Base-by-base conservation (phyloP, 2,888 invertebrate species). In the Epinotia nisella region DNA sequence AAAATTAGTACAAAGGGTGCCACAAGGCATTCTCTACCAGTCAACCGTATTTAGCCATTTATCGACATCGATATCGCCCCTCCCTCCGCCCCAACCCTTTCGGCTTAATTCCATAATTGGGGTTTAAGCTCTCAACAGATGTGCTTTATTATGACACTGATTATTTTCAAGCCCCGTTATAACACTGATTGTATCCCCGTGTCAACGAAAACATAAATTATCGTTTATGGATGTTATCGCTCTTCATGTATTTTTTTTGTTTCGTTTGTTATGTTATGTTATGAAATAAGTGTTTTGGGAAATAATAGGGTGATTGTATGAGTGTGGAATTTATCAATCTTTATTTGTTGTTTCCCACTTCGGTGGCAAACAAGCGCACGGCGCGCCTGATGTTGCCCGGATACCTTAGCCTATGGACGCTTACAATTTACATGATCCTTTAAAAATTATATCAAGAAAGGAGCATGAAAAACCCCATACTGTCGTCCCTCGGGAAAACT, bases 91-190 rank as follows among this genome's bases (percentile, higher is more conserved):
- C 61, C 49, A 68, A 72, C 72, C 92, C 90, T 89, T 76, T 86
- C 83, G 81, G 87, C 88, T 90, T 93, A 92, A 93, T 92, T 90
- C 89, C 86, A 92, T 93, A 92, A 93, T 93, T 93, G 93, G 92
- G 92, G 92, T 92, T 90, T 91, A 92, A 92, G 90, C 92, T 86
- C 82, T 81, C 80, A 85, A 85, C 90, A 88, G 89, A 86, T 90
- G 86, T 88, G 83, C 83, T 89, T 91, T 91, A 90, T 92, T 90
- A 90, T 90, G 83, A 89, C 91, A 89, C 90, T 81, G 80, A 66
- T 71, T 67, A 71, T 71, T 60, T 60, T 24, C 58, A 29, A 61
- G 62, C 62, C 19, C 51, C 55, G 17, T 65, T 65, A 55, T 55
- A 35, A 55, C 65, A 21, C 39, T 82, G 84, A 83, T 84, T 84